A percentile compares a stretch with the other conserved stretches of the same genome.
phyloP scores from a whole-genome alignment of 2,888 invertebrate genomes.

The Anticlea derivata region DNA sequence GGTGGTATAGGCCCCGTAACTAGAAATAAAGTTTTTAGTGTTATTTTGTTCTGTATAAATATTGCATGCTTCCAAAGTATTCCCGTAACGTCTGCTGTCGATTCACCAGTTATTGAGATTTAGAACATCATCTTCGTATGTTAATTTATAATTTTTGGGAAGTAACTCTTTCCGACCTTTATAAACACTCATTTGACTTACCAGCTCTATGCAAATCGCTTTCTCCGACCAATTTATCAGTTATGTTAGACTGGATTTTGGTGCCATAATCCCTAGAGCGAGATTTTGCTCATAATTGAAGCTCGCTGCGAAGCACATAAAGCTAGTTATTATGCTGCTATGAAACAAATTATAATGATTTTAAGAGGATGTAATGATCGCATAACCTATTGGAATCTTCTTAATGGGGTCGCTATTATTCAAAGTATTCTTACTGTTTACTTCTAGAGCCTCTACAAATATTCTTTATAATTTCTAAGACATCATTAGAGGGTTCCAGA shows the following conservation, averaged over 20 bases:
- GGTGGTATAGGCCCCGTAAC: too few species aligned
- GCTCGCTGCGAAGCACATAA: conserved; percentile 43
- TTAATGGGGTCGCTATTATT: not conserved
- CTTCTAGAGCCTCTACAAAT: too few species aligned
- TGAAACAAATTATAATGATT: conserved; percentile 47
- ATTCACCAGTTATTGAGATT: too few species aligned
- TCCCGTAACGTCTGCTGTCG: too few species aligned
- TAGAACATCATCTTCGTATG: too few species aligned
- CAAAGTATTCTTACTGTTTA: not conserved
- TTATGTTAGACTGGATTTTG: conserved; percentile 20
- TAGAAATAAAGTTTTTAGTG: too few species aligned
- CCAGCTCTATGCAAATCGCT: conserved; percentile 11
- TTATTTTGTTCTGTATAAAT: too few species aligned
- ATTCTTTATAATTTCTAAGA: too few species aligned
- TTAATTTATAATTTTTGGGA: too few species aligned
- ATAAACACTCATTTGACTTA: not conserved
- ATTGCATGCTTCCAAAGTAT: too few species aligned
- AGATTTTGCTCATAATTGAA: conserved; percentile 23
- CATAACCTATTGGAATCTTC: conserved; percentile 20
- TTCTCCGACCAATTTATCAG: conserved; percentile 30
- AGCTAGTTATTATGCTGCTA: conserved; percentile 54
- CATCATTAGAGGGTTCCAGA: too few species aligned
- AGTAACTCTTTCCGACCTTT: too few species aligned
- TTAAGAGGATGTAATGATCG: conserved; percentile 49
- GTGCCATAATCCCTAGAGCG: conserved; percentile 24